Conservation (phyloP, 2,797 vertebrate genomes). For the Trichosurus vulpecula region DNA sequence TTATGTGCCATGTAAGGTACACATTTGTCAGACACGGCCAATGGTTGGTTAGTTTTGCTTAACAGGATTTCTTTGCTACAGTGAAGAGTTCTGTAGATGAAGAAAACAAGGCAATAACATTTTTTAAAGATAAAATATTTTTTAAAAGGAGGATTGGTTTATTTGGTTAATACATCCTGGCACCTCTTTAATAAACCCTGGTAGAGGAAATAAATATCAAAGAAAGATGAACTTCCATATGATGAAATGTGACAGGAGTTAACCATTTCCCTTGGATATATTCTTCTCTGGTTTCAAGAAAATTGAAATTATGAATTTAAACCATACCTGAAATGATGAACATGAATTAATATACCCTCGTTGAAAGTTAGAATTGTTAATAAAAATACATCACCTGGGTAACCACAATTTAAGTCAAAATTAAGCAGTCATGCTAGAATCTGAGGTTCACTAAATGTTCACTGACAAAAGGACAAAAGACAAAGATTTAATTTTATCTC, state of each 20-base stretch:
- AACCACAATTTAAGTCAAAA: neutral
- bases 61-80: neutral
- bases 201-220: neutral
- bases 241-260: neutral
- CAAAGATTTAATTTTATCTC: neutral
- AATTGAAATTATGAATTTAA: slow-evolving; percentile 13
- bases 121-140: neutral
- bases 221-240: neutral
- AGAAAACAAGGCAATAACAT: neutral
- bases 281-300: neutral
- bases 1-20: no score
- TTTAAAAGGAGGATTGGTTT: neutral
- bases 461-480: neutral
- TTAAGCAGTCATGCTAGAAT: neutral
- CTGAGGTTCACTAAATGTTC: neutral
- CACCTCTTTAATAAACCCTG: neutral
- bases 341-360: neutral
- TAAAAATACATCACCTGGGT: neutral
- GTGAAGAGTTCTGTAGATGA: neutral
- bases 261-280: neutral
- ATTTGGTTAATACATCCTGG: neutral
- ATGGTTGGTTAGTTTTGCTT: neutral
- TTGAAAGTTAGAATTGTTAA: neutral
- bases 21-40: neutral
- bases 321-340: slow-evolving; percentile 15